Percentiles rank a stretch among this genome's conserved stretches.
Conservation (phyloP, 92 coral and sea anemone genomes). For the Actinostola sp. region DNA sequence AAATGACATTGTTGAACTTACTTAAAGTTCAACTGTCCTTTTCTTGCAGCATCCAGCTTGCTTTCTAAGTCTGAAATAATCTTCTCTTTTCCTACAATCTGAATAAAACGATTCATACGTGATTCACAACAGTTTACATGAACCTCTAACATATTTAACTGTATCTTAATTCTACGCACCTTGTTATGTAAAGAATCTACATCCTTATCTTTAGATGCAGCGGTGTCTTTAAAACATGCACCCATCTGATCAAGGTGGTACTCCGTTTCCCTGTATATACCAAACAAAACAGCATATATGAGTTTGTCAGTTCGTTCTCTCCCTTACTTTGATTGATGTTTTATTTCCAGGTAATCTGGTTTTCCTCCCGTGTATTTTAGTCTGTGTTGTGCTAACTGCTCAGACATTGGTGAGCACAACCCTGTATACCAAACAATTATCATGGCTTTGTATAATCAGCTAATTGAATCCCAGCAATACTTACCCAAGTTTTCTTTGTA, state of each 20-base stretch:
- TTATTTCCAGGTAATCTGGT: too few species aligned
- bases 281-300: too few species aligned
- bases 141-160: too few species aligned
- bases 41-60: slow-evolving; percentile 49
- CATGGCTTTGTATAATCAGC: neutral
- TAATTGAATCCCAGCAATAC: neutral
- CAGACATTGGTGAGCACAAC: too few species aligned
- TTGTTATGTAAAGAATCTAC: slow-evolving; percentile 60
- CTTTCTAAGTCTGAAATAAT: slow-evolving; percentile 45
- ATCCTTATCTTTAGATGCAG: slow-evolving; percentile 65
- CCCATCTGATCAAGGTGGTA: slow-evolving; percentile 75
- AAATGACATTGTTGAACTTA: too few species aligned
- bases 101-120: neutral
- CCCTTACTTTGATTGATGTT: too few species aligned
- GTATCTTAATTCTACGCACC: too few species aligned
- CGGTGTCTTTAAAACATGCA: slow-evolving; percentile 78
- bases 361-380: too few species aligned
- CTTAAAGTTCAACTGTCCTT: slow-evolving; percentile 62
- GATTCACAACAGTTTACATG: neutral
- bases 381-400: too few species aligned
- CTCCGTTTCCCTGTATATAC: slow-evolving; percentile 68
- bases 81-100: slow-evolving; percentile 63
- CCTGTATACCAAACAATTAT: neutral
- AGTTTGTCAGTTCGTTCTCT: too few species aligned
- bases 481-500: slow-evolving; percentile 81